A percentile compares a stretch with the other conserved stretches of the same genome.
Evolutionary conservation across 2,888 invertebrate species (phyloP).

Genomic region (Drosophila mayaguana): DNA sequence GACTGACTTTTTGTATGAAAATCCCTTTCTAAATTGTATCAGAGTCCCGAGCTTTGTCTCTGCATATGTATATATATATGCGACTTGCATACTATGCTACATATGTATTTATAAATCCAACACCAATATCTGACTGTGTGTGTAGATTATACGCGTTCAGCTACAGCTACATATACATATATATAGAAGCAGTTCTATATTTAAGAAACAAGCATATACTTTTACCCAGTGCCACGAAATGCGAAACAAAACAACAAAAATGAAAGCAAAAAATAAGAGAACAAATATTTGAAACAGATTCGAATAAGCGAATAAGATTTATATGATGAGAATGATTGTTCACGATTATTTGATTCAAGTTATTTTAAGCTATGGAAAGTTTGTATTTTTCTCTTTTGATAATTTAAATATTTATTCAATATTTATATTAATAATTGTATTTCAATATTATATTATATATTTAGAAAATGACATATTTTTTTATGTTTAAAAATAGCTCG

Average conservation of each 20-base stretch:
- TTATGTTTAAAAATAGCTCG: too few relatives aligned
- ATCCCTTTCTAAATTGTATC: not conserved
- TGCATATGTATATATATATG: not conserved
- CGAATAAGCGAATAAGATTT: constrained; percentile 14
- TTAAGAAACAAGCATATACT: constrained; percentile 46
- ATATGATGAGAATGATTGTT: constrained; percentile 16
- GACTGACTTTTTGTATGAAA: constrained; percentile 3
- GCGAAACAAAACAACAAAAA: constrained; percentile 30
- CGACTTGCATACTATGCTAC: constrained; percentile 24
- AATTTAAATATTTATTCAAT: fast-evolving
- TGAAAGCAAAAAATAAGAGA: constrained; percentile 4
- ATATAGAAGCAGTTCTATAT: constrained; percentile 32
- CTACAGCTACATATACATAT: not conserved
- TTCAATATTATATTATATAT: too few relatives aligned
- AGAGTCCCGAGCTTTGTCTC: constrained; percentile 18
- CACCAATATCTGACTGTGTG: constrained; percentile 3
- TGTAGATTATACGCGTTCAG: not conserved
- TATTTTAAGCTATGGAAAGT: not conserved
- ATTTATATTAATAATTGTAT: not conserved
- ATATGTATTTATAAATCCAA: constrained; percentile 35
- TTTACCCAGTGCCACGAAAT: constrained; percentile 46
- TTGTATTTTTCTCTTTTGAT: not conserved
- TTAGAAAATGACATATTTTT: too few relatives aligned
- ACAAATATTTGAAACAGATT: constrained; percentile 1
- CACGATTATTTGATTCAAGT: not conserved